Base-by-base conservation (phyloP, 2,888 invertebrate genomes). In the Amitus sp. region DNA sequence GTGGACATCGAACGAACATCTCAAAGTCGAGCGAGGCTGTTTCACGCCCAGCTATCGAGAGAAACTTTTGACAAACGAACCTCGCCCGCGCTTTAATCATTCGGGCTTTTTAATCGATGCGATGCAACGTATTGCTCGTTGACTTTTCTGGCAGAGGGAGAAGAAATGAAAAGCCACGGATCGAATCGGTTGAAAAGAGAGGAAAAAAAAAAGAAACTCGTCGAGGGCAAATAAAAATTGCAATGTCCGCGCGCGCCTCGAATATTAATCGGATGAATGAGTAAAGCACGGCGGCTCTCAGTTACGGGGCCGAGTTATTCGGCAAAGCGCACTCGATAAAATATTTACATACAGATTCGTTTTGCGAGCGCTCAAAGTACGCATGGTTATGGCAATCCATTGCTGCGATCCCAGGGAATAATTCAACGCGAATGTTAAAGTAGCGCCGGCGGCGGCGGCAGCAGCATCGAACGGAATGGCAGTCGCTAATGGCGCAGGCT, bases 321-420 rank as follows among this genome's bases (percentile, higher is more conserved):
- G 52, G 48, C 58, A 52, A 61, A 61, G 54, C 56, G 53, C 62
- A 50, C 50, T 57, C 68, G 67, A 65, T 68, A 60, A 68, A 71
- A 71, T 68, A 71, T 71, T 71, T 69, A 71, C 70, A 71, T 71
- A 68, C 69, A 71, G 65, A 71, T 69, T 69, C 68, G 70, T 68
- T 70, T 65, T 53, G 61, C 57, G 54, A 57, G 62, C 61, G 57
- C 56, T 60, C 63, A 63, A 69, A 70, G 65, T 65, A 64, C 66
- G 60, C 68, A 40, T 67, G 64, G 65, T 67, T 67, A 67, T 65
- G 61, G 60, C 63, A 42, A 57, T 62, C 50, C 59, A 46, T 60
- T 47, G 55, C 55, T 40, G 33, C 61, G 56, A 68, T 68, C 65
- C 66, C 65, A 59, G 61, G 65, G 49, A 63, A 65, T 67, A 61